Percentiles rank a stretch among this genome's conserved stretches.
Conservation (phyloP, 2,888 invertebrate genomes). For the Drosophila colorata region DNA sequence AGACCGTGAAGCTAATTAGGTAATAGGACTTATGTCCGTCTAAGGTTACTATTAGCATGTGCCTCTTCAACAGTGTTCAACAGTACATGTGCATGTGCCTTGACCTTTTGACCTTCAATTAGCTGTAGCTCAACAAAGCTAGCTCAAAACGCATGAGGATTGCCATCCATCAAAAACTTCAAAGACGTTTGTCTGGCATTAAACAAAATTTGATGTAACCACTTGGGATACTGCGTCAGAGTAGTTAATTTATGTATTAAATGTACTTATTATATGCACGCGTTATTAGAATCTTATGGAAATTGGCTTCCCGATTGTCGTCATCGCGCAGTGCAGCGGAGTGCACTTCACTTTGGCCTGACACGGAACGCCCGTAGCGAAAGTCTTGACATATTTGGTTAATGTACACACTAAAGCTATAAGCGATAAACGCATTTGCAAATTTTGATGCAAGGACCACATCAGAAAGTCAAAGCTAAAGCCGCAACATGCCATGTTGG, state of each 20-base stretch:
- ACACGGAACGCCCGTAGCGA: conserved; percentile 62
- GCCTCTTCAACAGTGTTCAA: conserved; percentile 1
- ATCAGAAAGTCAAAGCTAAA: conserved; percentile 34
- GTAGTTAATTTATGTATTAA: conserved; percentile 48
- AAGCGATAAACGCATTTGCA: conserved; percentile 17
- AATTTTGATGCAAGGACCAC: conserved; percentile 47
- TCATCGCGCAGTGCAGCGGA: conserved; percentile 27
- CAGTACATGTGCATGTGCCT: conserved; percentile 5
- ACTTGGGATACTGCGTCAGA: conserved; percentile 15
- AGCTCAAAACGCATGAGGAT: conserved; percentile 27
- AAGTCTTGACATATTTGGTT: conserved; percentile 41
- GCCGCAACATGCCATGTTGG: conserved; percentile 36
- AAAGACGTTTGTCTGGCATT: conserved; percentile 28
- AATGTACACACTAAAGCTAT: conserved; percentile 8
- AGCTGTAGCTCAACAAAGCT: neutral
- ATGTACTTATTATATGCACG: conserved; percentile 23
- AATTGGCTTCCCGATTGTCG: conserved; percentile 21
- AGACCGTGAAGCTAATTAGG: conserved; percentile 53
- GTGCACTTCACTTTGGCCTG: conserved; percentile 52
- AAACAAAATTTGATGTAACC: conserved; percentile 8
- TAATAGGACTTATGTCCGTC: conserved; percentile 33
- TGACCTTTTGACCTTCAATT: conserved; percentile 44
- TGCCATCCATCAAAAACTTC: conserved; percentile 51
- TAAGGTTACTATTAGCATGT: conserved; percentile 20
- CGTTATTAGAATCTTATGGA: conserved; percentile 21